Evolutionary conservation across 2,797 vertebrate species (phyloP).

Genomic region (Kryptopterus vitreolus): DNA sequence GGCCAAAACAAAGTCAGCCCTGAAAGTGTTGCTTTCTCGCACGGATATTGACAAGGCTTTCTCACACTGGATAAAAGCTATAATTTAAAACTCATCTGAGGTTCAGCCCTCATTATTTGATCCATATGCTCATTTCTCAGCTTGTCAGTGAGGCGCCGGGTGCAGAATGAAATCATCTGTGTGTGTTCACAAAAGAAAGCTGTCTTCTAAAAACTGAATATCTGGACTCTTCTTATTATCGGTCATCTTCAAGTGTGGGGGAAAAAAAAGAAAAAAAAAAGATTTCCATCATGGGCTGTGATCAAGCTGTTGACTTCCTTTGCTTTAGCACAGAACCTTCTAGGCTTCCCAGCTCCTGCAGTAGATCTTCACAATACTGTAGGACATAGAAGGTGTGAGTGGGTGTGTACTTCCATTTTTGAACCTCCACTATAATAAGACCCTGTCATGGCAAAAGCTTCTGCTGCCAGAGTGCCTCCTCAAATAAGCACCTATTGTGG

Average conservation of each 20-base stretch:
- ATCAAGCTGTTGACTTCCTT: slow-evolving; percentile 15
- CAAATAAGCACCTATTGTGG: slow-evolving; percentile 57
- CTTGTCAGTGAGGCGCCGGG: slow-evolving; percentile 68
- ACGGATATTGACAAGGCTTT: slow-evolving; percentile 54
- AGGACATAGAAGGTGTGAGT: slow-evolving; percentile 36
- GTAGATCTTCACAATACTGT: slow-evolving; percentile 1
- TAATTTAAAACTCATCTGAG: slow-evolving; percentile 80
- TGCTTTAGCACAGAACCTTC: neutral
- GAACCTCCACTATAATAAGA: slow-evolving; percentile 64
- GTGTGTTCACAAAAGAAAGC: slow-evolving; percentile 9
- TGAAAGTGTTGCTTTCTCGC: slow-evolving; percentile 59
- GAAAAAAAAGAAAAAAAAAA: slow-evolving; percentile 61
- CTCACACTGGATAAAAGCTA: slow-evolving; percentile 65
- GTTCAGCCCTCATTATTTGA: slow-evolving; percentile 77
- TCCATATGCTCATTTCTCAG: slow-evolving; percentile 74
- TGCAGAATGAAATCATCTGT: slow-evolving; percentile 49
- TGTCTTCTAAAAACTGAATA: neutral
- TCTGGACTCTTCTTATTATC: slow-evolving; percentile 67
- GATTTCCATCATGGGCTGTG: slow-evolving; percentile 45
- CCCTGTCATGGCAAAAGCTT: slow-evolving; percentile 67
- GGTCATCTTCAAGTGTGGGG: slow-evolving; percentile 65
- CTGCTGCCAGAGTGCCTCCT: slow-evolving; percentile 61
- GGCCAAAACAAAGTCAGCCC: slow-evolving; percentile 80
- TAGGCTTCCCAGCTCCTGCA: neutral
- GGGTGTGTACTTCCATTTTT: slow-evolving; percentile 62